These are phyloP conservation scores for Actinostola sp. DNA, from an alignment of 92 coral and sea anemone species.

Conservation along the genomic window DNA sequence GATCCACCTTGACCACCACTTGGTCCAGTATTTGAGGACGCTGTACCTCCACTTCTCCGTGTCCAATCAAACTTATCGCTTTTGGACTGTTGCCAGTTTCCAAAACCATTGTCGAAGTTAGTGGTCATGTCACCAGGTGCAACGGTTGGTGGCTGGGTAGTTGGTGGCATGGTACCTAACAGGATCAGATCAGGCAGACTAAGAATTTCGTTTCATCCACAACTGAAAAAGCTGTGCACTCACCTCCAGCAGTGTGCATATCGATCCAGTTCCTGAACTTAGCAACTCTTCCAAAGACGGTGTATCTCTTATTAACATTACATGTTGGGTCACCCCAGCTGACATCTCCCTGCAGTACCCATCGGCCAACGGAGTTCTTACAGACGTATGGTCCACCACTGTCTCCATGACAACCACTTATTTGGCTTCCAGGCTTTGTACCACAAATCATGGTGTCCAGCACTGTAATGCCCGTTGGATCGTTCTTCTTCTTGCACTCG, in stretches of 20 bases:
- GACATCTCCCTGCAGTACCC: conserved; percentile 80
- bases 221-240: too few species aligned
- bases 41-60: conserved; percentile 10
- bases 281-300: conserved; percentile 83
- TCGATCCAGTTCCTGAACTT: conserved; percentile 81
- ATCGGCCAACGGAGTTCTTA: conserved; percentile 61
- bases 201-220: too few species aligned
- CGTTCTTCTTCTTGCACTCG: conserved; percentile 62
- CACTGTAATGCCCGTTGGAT: conserved; percentile 14
- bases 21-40: conserved; percentile 33
- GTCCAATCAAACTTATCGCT: conserved; percentile 42
- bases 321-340: conserved; percentile 73
- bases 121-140: conserved; percentile 23
- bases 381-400: conserved; percentile 88
- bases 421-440: conserved; percentile 41
- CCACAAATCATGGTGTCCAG: conserved; percentile 67
- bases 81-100: neutral
- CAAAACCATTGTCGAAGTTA: conserved; percentile 7
- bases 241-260: conserved; percentile 36
- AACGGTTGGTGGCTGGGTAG: conserved; percentile 24
- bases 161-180: conserved; percentile 33
- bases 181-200: too few species aligned
- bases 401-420: conserved; percentile 87
- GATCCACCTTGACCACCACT: conserved; percentile 16
- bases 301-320: conserved; percentile 44